Evolutionary conservation across 1,140 invertebrate genomes (phyloP), one percentile per base, ranked within the genome.

Genomic region (Steinernema feltiae): DNA sequence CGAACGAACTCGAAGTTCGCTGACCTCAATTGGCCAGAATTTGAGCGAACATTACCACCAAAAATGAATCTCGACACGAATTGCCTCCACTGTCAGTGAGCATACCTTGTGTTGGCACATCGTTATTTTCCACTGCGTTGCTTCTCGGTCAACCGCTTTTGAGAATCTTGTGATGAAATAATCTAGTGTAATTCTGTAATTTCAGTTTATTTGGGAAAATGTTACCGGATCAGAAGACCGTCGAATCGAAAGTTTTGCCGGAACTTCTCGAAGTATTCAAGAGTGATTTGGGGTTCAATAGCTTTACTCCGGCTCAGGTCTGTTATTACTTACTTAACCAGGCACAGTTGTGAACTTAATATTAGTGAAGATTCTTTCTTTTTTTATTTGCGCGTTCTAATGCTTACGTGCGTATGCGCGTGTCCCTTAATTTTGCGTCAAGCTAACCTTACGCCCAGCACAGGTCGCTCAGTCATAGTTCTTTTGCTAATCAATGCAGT

Each of bases 301-400:
- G 24, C 53, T 63, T 63, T 21, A 63, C 53, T 27, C 53, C 53
- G 2, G 53, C 53, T 63, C 53, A 63, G 53, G 53, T 63, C 24
- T 27, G 53, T 63, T 27, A 12, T 63, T 27, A 17, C 24, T 7
- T 63, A 17, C 24, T 63, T n/a, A n/a, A n/a, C n/a, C n/a, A n/a
- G n/a, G n/a, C n/a, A n/a, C n/a, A n/a, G n/a, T n/a, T n/a, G n/a
- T n/a, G n/a, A n/a, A n/a, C n/a, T n/a, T n/a, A n/a, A n/a, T n/a
- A n/a, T n/a, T n/a, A n/a, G n/a, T n/a, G n/a, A n/a, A n/a, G n/a
- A n/a, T n/a, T 46, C n/a, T 46, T 46, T 46, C 41, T 46, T 46
- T 7, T 7, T 46, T n/a, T 46, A 46, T 46, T 46, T 12, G 7
- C 41, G 41, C 41, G 7, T 46, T 46, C n/a, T 7, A 46, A 46